Evolutionary conservation across 2,888 invertebrate genomes (phyloP).

Genomic region (Pilophorus perplexus): DNA sequence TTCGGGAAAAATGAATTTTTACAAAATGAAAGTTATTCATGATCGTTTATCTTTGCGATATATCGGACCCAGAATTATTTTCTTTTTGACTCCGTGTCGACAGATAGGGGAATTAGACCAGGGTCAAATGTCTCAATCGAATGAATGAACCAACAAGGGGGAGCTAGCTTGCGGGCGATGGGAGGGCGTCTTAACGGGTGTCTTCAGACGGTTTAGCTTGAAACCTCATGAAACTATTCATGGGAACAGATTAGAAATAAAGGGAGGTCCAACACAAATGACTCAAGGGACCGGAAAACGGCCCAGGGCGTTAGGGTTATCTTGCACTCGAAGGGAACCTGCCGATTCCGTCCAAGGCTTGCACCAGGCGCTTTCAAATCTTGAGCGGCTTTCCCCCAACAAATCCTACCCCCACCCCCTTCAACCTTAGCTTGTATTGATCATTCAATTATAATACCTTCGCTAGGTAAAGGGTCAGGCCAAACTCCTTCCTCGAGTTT

Average conservation of each 20-base stretch:
- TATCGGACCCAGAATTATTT: too few relatives aligned
- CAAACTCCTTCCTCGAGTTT: too few relatives aligned
- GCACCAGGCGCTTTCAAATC: too few relatives aligned
- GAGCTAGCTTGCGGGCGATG: neutral
- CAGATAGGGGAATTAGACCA: too few relatives aligned
- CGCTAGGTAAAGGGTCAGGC: neutral
- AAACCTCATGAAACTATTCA: neutral
- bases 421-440: neutral
- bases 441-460: neutral
- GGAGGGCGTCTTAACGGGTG: neutral
- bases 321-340: too few relatives aligned
- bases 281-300: neutral
- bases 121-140: conserved; percentile 10
- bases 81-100: too few relatives aligned
- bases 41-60: too few relatives aligned
- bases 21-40: too few relatives aligned
- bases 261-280: neutral
- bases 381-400: too few relatives aligned
- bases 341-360: too few relatives aligned
- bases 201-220: neutral
- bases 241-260: neutral
- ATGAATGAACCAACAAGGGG: neutral
- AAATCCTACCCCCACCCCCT: too few relatives aligned
- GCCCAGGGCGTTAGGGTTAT: neutral
- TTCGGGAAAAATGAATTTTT: too few relatives aligned